Conservation (phyloP, 30 jellyfish, hydroid and myxozoan species). For the Morbakka virulenta region DNA sequence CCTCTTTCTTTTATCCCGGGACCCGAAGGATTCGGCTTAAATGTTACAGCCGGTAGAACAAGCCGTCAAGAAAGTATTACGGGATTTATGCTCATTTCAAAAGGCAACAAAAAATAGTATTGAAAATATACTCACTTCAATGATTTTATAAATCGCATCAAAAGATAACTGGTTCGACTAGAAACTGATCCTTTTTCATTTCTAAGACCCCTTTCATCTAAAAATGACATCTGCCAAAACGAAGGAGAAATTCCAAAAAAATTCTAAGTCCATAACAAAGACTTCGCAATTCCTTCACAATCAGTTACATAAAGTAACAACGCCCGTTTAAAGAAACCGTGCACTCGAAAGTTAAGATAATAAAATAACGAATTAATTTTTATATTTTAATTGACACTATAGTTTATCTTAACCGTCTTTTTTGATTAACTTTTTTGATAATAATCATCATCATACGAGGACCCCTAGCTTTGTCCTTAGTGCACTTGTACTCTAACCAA, state of each 20-base stretch:
- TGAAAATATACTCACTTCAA: slow-evolving; percentile 60
- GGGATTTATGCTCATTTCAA: too few species aligned
- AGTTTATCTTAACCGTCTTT: too few species aligned
- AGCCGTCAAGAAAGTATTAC: too few species aligned
- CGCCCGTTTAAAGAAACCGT: not conserved
- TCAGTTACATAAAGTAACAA: not conserved
- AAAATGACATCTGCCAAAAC: slow-evolving; percentile 73
- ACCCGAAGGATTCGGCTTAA: too few species aligned
- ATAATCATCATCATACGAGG: too few species aligned
- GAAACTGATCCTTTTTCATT: slow-evolving; percentile 46
- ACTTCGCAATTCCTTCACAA: not conserved
- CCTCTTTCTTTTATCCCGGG: too few species aligned
- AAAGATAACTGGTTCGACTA: slow-evolving; percentile 81
- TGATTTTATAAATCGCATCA: slow-evolving; percentile 82
- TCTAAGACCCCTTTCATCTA: slow-evolving; percentile 87
- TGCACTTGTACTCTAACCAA: too few species aligned
- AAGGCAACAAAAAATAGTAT: not conserved
- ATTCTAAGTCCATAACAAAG: not conserved
- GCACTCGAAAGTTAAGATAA: not conserved
- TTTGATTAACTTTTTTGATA: too few species aligned
- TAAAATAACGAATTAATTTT: not conserved
- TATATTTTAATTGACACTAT: not conserved
- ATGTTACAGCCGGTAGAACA: too few species aligned
- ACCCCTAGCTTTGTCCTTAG: too few species aligned
- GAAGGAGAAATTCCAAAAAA: too few species aligned